Evolutionary conservation across 1,140 invertebrate species (phyloP).

Genomic region (Zaprionus gabonicus): DNA sequence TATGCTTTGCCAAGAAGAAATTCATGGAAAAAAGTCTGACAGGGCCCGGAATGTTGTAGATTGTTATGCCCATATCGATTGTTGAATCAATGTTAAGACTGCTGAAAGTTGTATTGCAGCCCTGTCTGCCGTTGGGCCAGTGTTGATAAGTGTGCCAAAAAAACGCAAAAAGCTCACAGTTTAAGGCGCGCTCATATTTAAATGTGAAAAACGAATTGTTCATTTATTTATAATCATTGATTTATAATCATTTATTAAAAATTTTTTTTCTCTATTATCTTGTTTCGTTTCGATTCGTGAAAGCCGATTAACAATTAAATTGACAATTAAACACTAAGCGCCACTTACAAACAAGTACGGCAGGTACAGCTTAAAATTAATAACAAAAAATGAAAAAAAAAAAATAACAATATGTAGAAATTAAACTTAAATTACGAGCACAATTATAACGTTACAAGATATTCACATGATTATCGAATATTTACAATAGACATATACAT

Average conservation of each 20-base stretch:
- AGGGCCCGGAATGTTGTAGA: conserved; percentile 65
- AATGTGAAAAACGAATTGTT: conserved; percentile 14
- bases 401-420: conserved; percentile 41
- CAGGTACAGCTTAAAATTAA: conserved; percentile 62
- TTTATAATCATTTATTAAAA: conserved; percentile 68
- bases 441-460: conserved; percentile 39
- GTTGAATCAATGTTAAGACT: conserved; percentile 30
- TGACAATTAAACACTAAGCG: conserved; percentile 31
- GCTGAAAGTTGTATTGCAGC: conserved; percentile 16
- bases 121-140: conserved; percentile 3
- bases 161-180: background rate
- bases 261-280: conserved; percentile 35
- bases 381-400: conserved; percentile 53
- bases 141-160: conserved; percentile 7
- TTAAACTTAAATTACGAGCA: conserved; percentile 55
- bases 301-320: conserved; percentile 39
- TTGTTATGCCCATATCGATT: conserved; percentile 8
- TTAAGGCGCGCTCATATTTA: conserved; percentile 24
- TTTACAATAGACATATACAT: conserved; percentile 47
- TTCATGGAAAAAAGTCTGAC: conserved; percentile 99
- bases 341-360: conserved; percentile 48
- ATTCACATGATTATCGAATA: conserved; percentile 52
- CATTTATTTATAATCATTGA: conserved; percentile 50
- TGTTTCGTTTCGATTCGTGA: conserved; percentile 17
- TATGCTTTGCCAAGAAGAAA: conserved; percentile 99